A percentile compares a stretch with the other conserved stretches of the same genome.
phyloP scores from a whole-genome alignment of 2,888 invertebrate genomes.

The Hemaris fuciformis region DNA sequence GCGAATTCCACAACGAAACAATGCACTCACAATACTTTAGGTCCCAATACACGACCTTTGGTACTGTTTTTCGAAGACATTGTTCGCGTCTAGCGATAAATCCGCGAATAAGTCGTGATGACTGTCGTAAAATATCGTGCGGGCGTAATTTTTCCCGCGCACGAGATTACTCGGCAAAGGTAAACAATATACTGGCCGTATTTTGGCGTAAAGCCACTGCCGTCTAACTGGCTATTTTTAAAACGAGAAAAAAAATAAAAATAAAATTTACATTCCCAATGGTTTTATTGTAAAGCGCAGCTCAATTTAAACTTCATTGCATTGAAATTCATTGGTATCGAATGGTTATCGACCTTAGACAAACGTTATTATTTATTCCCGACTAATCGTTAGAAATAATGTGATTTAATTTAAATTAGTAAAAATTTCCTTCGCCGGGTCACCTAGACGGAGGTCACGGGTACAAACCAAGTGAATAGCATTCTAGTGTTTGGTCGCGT shows the following conservation, averaged over 20 bases:
- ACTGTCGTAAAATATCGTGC: background rate
- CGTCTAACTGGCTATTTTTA: conserved; percentile 51
- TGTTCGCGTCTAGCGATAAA: background rate
- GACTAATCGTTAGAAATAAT: too few relatives aligned
- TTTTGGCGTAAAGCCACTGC: conserved; percentile 59
- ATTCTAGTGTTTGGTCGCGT: background rate
- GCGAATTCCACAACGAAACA: conserved; percentile 1
- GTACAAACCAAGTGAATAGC: too few relatives aligned
- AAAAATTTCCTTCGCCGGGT: too few relatives aligned
- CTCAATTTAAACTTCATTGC: background rate
- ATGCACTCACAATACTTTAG: conserved; percentile 12
- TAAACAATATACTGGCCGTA: conserved; percentile 55
- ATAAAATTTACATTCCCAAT: conserved; percentile 2
- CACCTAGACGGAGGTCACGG: too few relatives aligned
- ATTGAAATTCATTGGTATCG: background rate
- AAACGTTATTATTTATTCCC: too few relatives aligned
- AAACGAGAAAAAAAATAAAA: conserved; percentile 36
- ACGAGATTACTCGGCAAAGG: conserved; percentile 24
- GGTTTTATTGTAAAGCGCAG: background rate
- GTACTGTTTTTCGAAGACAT: background rate
- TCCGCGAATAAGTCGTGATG: background rate
- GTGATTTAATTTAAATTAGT: too few relatives aligned
- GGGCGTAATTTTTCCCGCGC: background rate
- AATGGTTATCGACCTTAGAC: background rate
- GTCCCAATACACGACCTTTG: conserved; percentile 7